Percentiles rank a stretch among this genome's conserved stretches.
Evolutionary conservation across 1,140 invertebrate species (phyloP).

Genomic region (Drosophila neocordata): DNA sequence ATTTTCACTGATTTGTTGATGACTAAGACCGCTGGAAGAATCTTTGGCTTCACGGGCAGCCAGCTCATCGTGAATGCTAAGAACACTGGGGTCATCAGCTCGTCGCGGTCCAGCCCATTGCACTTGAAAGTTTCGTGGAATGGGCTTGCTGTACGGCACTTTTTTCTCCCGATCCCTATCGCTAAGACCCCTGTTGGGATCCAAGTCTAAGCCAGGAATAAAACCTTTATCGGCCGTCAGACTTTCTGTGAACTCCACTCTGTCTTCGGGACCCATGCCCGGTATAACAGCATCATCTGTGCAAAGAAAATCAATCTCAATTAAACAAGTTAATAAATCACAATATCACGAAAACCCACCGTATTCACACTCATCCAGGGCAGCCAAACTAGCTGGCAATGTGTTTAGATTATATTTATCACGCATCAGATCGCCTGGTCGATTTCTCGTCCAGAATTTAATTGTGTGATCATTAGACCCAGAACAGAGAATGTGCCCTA

Average conservation of each 20-base stretch:
- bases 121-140: conserved; percentile 97
- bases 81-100: conserved; percentile 82
- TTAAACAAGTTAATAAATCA: neutral
- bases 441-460: conserved; percentile 99
- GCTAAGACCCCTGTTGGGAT: conserved; percentile 85
- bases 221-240: conserved; percentile 84
- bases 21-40: conserved; percentile 85
- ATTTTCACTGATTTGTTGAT: conserved; percentile 88
- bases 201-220: conserved; percentile 95
- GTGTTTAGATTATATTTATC: conserved; percentile 99
- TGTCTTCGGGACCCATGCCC: conserved; percentile 94
- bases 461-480: conserved; percentile 99
- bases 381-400: conserved; percentile 89
- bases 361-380: conserved; percentile 89
- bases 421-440: conserved; percentile 98
- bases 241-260: conserved; percentile 87
- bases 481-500: conserved; percentile 99
- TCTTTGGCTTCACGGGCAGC: conserved; percentile 83
- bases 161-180: conserved; percentile 90
- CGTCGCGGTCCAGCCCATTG: conserved; percentile 94
- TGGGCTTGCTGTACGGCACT: conserved; percentile 96
- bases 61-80: conserved; percentile 71
- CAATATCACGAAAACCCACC: conserved; percentile 79
- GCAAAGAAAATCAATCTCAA: conserved; percentile 66
- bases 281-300: conserved; percentile 92